Evolutionary conservation across 2,113 vertebrate genomes (phyloP).

Genomic region (Phasianus colchicus): DNA sequence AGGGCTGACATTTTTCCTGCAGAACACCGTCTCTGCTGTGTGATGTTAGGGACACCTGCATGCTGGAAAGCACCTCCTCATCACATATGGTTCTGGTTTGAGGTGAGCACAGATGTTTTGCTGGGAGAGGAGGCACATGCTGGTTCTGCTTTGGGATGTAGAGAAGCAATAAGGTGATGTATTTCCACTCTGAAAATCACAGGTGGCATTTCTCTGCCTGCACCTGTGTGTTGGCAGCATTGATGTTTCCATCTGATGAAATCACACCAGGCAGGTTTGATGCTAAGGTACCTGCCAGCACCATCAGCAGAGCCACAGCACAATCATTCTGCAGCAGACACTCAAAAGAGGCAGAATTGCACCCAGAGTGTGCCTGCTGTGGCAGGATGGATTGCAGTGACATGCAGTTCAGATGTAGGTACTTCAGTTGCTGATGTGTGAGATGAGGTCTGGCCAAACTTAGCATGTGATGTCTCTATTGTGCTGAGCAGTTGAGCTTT

Average conservation of each 20-base stretch:
- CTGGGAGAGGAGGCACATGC: too few relatives aligned
- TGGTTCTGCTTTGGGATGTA: neutral
- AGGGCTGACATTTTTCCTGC: too few relatives aligned
- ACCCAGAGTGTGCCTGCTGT: too few relatives aligned
- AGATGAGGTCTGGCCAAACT: too few relatives aligned
- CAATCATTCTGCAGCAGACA: neutral
- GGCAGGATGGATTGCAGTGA: too few relatives aligned
- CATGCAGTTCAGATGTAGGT: neutral
- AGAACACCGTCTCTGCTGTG: neutral
- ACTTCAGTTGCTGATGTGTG: neutral
- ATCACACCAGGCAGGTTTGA: neutral
- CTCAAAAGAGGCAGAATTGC: neutral
- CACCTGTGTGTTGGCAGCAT: rapidly evolving
- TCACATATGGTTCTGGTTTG: neutral
- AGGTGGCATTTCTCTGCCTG: neutral
- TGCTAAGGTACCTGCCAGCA: rapidly evolving
- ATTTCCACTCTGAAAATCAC: rapidly evolving
- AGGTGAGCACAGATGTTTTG: neutral
- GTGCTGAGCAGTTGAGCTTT: too few relatives aligned
- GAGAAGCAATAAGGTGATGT: neutral
- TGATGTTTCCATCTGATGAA: neutral
- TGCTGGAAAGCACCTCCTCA: too few relatives aligned
- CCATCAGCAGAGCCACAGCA: neutral
- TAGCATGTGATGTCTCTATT: neutral
- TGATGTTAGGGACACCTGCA: too few relatives aligned